Percentiles rank a stretch among this genome's conserved stretches.
Evolutionary conservation across 1,140 invertebrate species (phyloP).

Genomic region (Drosophila pandora): DNA sequence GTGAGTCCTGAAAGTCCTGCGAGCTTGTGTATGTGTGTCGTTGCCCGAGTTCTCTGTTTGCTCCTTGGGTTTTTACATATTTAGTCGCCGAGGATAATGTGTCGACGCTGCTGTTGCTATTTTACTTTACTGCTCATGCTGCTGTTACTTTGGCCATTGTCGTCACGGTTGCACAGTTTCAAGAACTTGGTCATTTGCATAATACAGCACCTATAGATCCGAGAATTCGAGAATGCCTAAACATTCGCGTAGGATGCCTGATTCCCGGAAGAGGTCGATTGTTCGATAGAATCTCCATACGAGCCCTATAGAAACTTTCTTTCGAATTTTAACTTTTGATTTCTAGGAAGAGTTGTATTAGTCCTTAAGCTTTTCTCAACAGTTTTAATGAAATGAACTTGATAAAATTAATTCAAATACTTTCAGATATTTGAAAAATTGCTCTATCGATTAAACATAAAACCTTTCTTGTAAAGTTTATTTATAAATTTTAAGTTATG

Average conservation of each 20-base stretch:
- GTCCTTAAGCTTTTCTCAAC: neutral
- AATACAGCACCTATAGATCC: conserved; percentile 26
- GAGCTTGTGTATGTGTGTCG: conserved; percentile 19
- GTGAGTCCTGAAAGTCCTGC: conserved; percentile 55
- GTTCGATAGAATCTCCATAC: neutral
- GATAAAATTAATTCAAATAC: neutral
- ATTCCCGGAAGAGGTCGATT: neutral
- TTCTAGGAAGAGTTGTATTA: too few relatives aligned
- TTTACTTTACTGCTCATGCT: conserved; percentile 26
- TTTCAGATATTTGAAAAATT: neutral
- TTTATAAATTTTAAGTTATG: conserved; percentile 32
- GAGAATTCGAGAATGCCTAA: neutral
- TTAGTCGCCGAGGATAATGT: conserved; percentile 72
- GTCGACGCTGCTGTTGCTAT: conserved; percentile 57
- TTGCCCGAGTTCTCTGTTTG: conserved; percentile 22
- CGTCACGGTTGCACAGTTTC: conserved; percentile 46
- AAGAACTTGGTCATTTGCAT: conserved; percentile 55
- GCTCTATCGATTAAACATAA: neutral
- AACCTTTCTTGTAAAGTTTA: conserved; percentile 3
- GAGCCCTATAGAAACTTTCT: neutral
- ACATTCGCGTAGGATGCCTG: neutral
- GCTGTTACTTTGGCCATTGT: conserved; percentile 24
- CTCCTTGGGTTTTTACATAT: conserved; percentile 46
- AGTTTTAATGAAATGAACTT: neutral
- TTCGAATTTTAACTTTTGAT: too few relatives aligned